A percentile compares a stretch with the other conserved stretches of the same genome.
Conservation (phyloP, 2,888 invertebrate species). For the Camponotus fellah region DNA sequence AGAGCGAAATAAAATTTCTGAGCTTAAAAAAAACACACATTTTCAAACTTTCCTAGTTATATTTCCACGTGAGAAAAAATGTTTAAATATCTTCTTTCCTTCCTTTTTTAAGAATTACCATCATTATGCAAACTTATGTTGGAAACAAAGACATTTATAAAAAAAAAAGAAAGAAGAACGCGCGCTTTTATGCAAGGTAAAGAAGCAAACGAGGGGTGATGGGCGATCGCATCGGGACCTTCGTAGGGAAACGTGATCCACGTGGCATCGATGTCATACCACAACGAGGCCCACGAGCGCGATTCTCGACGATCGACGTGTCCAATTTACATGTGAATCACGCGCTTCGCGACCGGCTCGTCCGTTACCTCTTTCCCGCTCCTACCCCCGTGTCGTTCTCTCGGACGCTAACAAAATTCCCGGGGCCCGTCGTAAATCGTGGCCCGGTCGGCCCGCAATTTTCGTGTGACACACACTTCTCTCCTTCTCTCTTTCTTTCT, state of each 20-base stretch:
- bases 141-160: neutral
- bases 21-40: neutral
- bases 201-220: neutral
- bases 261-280: conserved; percentile 72
- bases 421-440: conserved; percentile 70
- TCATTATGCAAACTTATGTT: neutral
- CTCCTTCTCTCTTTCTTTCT: conserved; percentile 9
- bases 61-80: neutral
- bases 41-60: conserved; percentile 1
- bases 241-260: conserved; percentile 69
- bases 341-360: conserved; percentile 49
- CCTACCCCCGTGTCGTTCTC: conserved; percentile 48
- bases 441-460: conserved; percentile 61
- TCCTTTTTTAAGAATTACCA: neutral
- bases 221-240: conserved; percentile 46
- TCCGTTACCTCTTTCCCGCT: conserved; percentile 16
- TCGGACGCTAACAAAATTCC: conserved; percentile 59
- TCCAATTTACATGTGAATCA: conserved; percentile 75
- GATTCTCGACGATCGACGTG: conserved; percentile 63
- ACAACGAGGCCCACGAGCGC: conserved; percentile 43
- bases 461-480: conserved; percentile 62
- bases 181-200: conserved; percentile 1
- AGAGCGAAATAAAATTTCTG: neutral
- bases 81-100: neutral
- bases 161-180: neutral